A percentile compares a stretch with the other conserved stretches of the same genome.
phyloP scores from a whole-genome alignment of 2,888 invertebrate genomes.

The Geotrupes spiniger region DNA sequence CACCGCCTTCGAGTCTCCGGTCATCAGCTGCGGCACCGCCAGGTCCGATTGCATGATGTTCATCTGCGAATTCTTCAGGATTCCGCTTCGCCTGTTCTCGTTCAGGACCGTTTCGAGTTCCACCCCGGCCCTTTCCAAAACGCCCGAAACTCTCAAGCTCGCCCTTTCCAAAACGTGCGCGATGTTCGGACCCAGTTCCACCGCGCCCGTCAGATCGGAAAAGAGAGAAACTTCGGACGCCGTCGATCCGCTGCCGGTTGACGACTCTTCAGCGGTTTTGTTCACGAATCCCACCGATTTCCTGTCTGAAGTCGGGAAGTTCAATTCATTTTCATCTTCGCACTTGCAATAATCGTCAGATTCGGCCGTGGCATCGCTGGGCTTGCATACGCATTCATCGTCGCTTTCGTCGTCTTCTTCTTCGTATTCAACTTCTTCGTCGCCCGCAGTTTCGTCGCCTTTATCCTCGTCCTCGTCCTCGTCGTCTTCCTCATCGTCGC shows the following conservation, averaged over 20 bases:
- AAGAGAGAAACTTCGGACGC: constrained; percentile 9
- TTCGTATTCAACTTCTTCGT: constrained; percentile 2
- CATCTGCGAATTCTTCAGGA: no score
- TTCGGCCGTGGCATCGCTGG: neutral
- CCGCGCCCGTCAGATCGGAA: constrained; percentile 1
- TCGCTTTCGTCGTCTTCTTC: constrained; percentile 7
- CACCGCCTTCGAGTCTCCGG: no score
- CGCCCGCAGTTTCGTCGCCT: neutral
- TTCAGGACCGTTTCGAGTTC: no score
- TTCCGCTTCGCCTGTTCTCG: no score
- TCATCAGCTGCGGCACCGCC: no score
- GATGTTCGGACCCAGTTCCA: no score
- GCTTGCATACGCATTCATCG: constrained; percentile 1
- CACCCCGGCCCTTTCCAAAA: no score
- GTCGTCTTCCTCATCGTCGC: neutral
- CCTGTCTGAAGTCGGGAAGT: neutral
- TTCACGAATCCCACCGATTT: neutral
- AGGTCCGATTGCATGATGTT: no score
- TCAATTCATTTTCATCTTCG: neutral
- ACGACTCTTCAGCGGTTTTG: neutral
- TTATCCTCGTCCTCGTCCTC: constrained; percentile 4
- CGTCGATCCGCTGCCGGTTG: constrained; percentile 3
- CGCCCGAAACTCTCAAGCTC: no score
- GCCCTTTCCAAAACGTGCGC: no score
- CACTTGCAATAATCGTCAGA: neutral